Conservation (phyloP, 2,113 vertebrate genomes). For the Leptocoma aspasia region DNA sequence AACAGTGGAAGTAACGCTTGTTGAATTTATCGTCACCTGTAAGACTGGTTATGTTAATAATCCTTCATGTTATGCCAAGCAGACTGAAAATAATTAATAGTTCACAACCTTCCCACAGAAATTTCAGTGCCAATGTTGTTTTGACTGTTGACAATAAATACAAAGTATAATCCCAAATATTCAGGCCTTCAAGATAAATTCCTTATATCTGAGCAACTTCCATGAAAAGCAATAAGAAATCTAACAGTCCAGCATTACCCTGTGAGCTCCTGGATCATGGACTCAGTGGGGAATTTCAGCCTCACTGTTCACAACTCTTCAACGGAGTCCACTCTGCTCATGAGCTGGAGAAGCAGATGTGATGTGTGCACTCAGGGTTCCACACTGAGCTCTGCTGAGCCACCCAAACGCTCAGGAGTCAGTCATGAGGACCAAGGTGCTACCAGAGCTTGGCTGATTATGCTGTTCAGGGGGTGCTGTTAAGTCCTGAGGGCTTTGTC, state of each 20-base stretch:
- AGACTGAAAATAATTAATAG: constrained; percentile 30
- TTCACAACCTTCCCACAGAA: not conserved
- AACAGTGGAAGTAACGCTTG: not conserved
- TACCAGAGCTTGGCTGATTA: not conserved
- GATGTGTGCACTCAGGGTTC: fast-evolving
- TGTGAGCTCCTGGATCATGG: not conserved
- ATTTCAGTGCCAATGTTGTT: not conserved
- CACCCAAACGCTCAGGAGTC: not conserved
- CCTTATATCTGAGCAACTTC: not conserved
- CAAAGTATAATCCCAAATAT: not conserved
- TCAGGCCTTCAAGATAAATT: not conserved
- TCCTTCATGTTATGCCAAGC: not conserved
- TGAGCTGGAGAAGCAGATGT: not conserved
- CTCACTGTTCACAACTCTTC: not conserved
- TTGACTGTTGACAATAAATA: not conserved
- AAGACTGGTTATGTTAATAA: constrained; percentile 58
- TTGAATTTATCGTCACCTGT: constrained; percentile 26
- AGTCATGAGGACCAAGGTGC: not conserved
- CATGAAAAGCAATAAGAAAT: not conserved
- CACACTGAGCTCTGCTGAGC: not conserved
- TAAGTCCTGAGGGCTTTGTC: not conserved
- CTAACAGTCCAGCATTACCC: not conserved
- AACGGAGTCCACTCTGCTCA: not conserved
- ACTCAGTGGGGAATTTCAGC: not conserved
- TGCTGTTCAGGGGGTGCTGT: not conserved